Evolutionary conservation across 2,888 invertebrate genomes (phyloP).

Genomic region (Parnassius glacialis): DNA sequence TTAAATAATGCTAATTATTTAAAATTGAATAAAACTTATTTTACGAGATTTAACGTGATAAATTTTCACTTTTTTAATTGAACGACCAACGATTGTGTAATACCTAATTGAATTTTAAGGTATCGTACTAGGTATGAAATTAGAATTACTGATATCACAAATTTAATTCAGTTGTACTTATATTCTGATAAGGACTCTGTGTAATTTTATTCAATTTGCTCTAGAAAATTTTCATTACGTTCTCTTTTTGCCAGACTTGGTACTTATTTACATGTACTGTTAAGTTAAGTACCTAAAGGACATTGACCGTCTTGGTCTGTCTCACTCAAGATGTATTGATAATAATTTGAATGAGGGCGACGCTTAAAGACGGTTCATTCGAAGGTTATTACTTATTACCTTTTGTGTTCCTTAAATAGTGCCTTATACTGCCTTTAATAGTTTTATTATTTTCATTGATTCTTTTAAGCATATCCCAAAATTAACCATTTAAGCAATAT

Average conservation of each 20-base stretch:
- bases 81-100: too few relatives aligned
- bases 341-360: constrained; percentile 19
- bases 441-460: constrained; percentile 15
- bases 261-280: constrained; percentile 32
- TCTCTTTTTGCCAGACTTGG: constrained; percentile 11
- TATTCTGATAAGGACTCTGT: too few relatives aligned
- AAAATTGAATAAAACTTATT: too few relatives aligned
- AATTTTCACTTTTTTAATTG: too few relatives aligned
- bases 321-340: constrained; percentile 38
- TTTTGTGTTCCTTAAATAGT: constrained; percentile 18
- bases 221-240: neutral
- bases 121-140: too few relatives aligned
- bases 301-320: constrained; percentile 50
- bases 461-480: neutral
- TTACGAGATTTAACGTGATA: too few relatives aligned
- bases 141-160: too few relatives aligned
- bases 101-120: too few relatives aligned
- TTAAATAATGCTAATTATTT: too few relatives aligned
- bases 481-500: too few relatives aligned
- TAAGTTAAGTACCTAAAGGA: constrained; percentile 41
- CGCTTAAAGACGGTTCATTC: constrained; percentile 12
- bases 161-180: too few relatives aligned
- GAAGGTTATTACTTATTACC: constrained; percentile 20
- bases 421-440: constrained; percentile 12
- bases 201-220: neutral